Percentiles rank a stretch among this genome's conserved stretches.
Conservation (phyloP, 2,888 invertebrate genomes). For the Sipha maydis region DNA sequence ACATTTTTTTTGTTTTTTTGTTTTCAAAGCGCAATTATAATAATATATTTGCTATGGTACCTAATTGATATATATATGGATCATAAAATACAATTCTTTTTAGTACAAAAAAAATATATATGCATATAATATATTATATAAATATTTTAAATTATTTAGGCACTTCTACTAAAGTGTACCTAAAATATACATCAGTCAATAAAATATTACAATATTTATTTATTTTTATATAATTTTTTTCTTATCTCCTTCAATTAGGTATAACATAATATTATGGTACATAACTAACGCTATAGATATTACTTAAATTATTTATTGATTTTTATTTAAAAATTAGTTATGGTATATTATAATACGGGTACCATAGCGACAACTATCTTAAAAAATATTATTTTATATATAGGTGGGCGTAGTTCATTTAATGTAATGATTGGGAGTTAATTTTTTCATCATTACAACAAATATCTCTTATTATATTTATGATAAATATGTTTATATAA, state of each 20-base stretch:
- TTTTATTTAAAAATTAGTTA: slow-evolving; percentile 36
- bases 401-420: slow-evolving; percentile 54
- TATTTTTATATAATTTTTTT: slow-evolving; percentile 20
- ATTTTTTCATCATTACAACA: slow-evolving; percentile 38
- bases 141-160: slow-evolving; percentile 52
- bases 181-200: slow-evolving; percentile 57
- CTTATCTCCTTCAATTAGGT: slow-evolving; percentile 34
- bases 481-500: not conserved
- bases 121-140: slow-evolving; percentile 42
- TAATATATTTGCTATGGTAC: slow-evolving; percentile 53
- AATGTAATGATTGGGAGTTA: slow-evolving; percentile 50
- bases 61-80: slow-evolving; percentile 44
- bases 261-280: slow-evolving; percentile 26
- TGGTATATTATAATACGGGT: slow-evolving; percentile 27
- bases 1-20: slow-evolving; percentile 32
- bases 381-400: slow-evolving; percentile 48
- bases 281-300: slow-evolving; percentile 37
- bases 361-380: slow-evolving; percentile 59
- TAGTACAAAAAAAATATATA: slow-evolving; percentile 51
- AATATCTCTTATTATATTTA: not conserved
- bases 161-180: slow-evolving; percentile 43
- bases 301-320: slow-evolving; percentile 50
- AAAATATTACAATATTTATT: slow-evolving; percentile 27
- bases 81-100: slow-evolving; percentile 50
- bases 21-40: slow-evolving; percentile 48